phyloP scores from a whole-genome alignment of 2,113 vertebrate genomes.

The Pituophis catenifer region DNA sequence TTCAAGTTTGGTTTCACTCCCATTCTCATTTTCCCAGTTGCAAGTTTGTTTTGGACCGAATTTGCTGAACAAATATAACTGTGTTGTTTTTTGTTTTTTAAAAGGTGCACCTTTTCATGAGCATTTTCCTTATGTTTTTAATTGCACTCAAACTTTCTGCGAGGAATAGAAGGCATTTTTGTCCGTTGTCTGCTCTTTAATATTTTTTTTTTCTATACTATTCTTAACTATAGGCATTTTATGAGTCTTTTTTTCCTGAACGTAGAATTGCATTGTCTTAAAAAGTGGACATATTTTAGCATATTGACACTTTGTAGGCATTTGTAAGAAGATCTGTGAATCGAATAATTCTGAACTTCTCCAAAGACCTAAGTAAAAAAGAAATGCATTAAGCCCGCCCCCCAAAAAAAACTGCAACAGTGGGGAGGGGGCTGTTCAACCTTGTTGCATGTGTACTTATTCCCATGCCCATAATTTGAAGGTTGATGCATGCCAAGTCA shows the following conservation, averaged over 20 bases:
- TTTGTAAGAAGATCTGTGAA: not conserved
- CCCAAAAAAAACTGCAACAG: not conserved
- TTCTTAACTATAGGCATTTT: not conserved
- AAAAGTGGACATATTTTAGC: not conserved
- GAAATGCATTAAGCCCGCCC: not conserved
- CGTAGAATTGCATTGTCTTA: not conserved
- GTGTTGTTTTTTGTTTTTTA: not conserved
- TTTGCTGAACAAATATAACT: not conserved
- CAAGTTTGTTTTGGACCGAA: not conserved
- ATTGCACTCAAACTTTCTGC: not conserved
- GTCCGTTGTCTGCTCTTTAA: not conserved
- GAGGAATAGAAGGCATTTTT: not conserved
- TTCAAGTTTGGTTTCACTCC: not conserved
- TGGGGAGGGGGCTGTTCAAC: not conserved
- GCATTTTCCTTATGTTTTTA: not conserved
- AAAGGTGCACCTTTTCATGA: not conserved
- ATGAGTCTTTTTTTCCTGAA: not conserved
- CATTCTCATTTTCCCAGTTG: not conserved
- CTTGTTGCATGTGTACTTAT: not conserved
- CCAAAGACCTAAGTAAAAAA: not conserved
- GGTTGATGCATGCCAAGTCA: not conserved
- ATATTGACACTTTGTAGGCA: not conserved
- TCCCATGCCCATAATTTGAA: not conserved
- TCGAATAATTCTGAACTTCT: not conserved
- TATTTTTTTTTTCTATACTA: not conserved